Evolutionary conservation across 2,113 vertebrate species (phyloP), one percentile per base, ranked within the genome.

Genomic region (Chloroceryle aenea): DNA sequence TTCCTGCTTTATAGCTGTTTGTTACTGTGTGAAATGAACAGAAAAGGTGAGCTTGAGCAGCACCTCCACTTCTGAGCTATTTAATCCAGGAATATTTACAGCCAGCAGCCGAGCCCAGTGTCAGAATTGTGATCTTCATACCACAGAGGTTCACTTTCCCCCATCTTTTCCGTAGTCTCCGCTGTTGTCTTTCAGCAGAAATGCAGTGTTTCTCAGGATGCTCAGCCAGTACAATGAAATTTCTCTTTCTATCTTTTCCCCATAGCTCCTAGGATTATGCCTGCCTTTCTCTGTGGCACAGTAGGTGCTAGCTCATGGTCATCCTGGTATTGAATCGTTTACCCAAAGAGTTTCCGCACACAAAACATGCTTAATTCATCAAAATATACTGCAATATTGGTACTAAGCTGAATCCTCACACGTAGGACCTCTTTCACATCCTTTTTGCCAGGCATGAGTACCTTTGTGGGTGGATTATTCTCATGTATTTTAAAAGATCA

Each of bases 341-440:
- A 50, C 12, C 15, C 53, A 29, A 12, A 18, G 7, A 48, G 17
- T 29, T 61, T 16, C 29, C 40, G 77, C 36, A 26, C 6, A 4
- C 20, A n/a, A 47, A 72, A 9, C 11, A 10, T 5, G 11, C 20
- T 80, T 55, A 42, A 29, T 38, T 85, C 42, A 50, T 47, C 63
- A 55, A 1, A 2, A 38, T 12, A 55, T 14, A 59, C 17, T 34
- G 4, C 0, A 1, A 18, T 29, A 38, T 9, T 66, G 16, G 0
- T 71, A 27, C 29, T 27, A 30, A 67, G 22, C 73, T 15, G 21
- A 22, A 34, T 85, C 25, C 10, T 48, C 48, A 40, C 11, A 10
- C 23, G 38, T 22, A 14, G 0, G 11, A 27, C 8, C 23, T 43
- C 77, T 81, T 47, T 36, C 50, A 13, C 9, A 2, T 59, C 4